phyloP scores from a whole-genome alignment of 2,888 invertebrate genomes.

The Pachycephus smyrnensis region DNA sequence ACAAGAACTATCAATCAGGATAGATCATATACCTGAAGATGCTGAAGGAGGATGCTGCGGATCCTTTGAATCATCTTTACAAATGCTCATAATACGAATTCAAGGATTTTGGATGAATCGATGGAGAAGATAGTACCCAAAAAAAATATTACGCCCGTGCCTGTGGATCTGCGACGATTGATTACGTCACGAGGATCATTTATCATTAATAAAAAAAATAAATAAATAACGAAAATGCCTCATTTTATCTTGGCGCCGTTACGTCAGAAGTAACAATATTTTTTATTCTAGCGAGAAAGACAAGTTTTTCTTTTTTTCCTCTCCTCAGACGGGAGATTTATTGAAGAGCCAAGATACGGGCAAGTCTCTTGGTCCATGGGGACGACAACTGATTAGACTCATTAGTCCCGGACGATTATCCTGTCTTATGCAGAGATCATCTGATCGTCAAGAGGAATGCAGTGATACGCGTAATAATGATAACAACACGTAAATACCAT shows the following conservation, averaged over 20 bases:
- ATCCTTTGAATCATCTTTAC: neutral
- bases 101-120: neutral
- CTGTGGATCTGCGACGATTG: neutral
- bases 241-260: neutral
- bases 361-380: neutral
- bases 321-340: neutral
- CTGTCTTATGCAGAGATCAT: neutral
- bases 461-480: neutral
- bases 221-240: neutral
- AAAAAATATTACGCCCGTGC: neutral
- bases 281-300: neutral
- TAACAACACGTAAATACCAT: neutral
- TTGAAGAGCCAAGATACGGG: neutral
- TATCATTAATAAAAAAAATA: neutral
- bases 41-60: neutral
- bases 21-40: neutral
- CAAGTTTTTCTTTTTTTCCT: neutral
- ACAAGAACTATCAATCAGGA: neutral
- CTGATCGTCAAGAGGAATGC: neutral
- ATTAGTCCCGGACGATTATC: neutral
- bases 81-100: neutral
- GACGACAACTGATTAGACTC: neutral
- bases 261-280: neutral
- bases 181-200: neutral
- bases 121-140: neutral